Evolutionary conservation across 2,113 vertebrate genomes (phyloP).

Genomic region (Mirounga angustirostris): DNA sequence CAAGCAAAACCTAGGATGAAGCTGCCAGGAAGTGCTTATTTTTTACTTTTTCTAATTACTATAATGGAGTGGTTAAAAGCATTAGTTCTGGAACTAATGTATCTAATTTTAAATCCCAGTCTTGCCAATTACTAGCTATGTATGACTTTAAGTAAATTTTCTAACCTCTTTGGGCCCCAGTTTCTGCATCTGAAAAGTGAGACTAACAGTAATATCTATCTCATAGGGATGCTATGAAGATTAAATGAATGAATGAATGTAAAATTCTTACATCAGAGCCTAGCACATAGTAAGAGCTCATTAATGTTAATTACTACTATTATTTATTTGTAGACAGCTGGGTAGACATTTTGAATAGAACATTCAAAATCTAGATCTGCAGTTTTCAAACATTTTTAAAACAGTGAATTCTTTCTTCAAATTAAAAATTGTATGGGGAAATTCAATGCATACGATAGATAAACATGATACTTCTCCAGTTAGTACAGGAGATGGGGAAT

Average conservation of each 20-base stretch:
- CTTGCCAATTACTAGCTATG: neutral
- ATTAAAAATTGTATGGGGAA: neutral
- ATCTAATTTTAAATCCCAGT: neutral
- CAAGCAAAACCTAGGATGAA: constrained; percentile 18
- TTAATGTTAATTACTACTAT: neutral
- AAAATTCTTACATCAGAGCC: neutral
- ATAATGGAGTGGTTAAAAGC: neutral
- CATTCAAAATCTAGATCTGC: neutral
- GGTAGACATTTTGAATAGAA: neutral
- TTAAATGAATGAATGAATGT: neutral
- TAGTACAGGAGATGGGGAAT: neutral
- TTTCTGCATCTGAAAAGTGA: constrained; percentile 13
- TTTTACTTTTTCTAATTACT: neutral
- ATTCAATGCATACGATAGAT: neutral
- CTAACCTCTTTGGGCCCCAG: neutral
- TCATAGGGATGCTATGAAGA: neutral
- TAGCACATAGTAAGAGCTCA: neutral
- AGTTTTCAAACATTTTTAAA: neutral
- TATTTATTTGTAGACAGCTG: neutral
- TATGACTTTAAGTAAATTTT: neutral
- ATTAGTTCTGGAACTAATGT: neutral
- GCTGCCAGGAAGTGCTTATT: neutral
- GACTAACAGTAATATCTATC: constrained; percentile 3
- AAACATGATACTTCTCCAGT: neutral
- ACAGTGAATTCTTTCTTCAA: neutral